A percentile compares a stretch with the other conserved stretches of the same genome.
Conservation (phyloP, 2,888 invertebrate genomes). For the Neria commutata region DNA sequence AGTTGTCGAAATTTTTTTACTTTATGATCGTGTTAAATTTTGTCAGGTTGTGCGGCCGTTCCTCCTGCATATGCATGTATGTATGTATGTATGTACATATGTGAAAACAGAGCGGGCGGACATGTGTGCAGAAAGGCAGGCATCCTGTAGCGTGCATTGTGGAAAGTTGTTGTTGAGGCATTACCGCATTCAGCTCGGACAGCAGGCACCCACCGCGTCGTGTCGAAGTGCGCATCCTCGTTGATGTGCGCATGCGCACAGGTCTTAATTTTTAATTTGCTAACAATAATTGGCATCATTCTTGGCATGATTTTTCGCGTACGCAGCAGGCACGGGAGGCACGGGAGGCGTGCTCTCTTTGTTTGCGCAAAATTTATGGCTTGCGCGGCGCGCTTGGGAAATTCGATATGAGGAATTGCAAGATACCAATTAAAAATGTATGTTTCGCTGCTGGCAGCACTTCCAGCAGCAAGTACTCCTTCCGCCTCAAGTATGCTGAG, state of each 20-base stretch:
- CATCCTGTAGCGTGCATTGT: conserved; percentile 2
- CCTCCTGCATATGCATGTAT: not conserved
- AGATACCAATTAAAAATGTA: conserved; percentile 8
- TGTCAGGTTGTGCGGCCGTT: conserved; percentile 11
- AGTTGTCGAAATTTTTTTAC: conserved; percentile 27
- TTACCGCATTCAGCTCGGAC: not conserved
- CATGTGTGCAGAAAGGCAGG: conserved; percentile 12
- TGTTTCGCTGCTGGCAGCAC: conserved; percentile 9
- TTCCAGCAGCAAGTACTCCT: not conserved
- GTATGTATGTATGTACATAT: not conserved
- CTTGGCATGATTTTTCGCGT: conserved; percentile 11
- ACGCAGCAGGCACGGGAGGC: too few species aligned
- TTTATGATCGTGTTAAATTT: conserved; percentile 30
- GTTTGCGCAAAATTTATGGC: not conserved
- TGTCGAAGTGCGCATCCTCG: not conserved
- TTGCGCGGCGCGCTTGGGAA: not conserved
- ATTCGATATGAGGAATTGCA: not conserved
- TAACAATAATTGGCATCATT: conserved; percentile 23
- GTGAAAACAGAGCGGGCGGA: conserved; percentile 17
- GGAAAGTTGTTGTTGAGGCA: not conserved
- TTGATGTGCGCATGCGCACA: conserved; percentile 8
- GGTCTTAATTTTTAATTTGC: conserved; percentile 24
- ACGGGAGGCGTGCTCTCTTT: too few species aligned
- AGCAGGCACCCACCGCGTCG: conserved; percentile 9
- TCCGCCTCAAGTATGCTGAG: not conserved